Percentiles rank a stretch among this genome's conserved stretches.
These are phyloP conservation scores for Patella depressa DNA, from an alignment of 2,888 invertebrate species.

Conservation along the genomic window DNA sequence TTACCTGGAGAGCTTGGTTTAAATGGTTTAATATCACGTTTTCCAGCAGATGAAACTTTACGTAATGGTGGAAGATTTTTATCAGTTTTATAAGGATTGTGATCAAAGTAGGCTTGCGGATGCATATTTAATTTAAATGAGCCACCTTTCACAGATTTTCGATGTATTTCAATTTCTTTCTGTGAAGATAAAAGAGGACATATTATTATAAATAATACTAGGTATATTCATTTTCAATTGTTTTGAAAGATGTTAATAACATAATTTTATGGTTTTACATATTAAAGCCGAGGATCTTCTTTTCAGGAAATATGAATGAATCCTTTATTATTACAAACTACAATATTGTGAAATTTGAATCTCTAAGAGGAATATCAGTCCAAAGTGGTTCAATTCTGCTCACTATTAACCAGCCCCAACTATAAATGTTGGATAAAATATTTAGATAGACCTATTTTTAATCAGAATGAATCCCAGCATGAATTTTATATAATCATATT, in stretches of 20 bases:
- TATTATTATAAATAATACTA: slow-evolving; percentile 4
- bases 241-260: neutral
- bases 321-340: too few species aligned
- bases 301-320: too few species aligned
- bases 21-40: slow-evolving; percentile 64
- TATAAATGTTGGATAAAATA: too few species aligned
- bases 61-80: slow-evolving; percentile 48
- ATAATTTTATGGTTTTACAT: too few species aligned
- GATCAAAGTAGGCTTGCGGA: slow-evolving; percentile 67
- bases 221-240: neutral
- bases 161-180: slow-evolving; percentile 65
- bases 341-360: too few species aligned
- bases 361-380: too few species aligned
- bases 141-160: slow-evolving; percentile 65
- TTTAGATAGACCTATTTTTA: too few species aligned
- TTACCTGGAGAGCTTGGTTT: slow-evolving; percentile 70
- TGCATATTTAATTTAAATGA: slow-evolving; percentile 69
- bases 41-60: slow-evolving; percentile 44
- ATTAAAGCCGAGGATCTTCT: too few species aligned
- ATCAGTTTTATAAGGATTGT: slow-evolving; percentile 66
- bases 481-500: too few species aligned
- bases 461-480: too few species aligned
- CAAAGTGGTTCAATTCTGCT: too few species aligned
- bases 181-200: slow-evolving; percentile 38
- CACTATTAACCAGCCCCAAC: too few species aligned